Evolutionary conservation across 2,888 invertebrate species (phyloP), one percentile per base, ranked within the genome.

Genomic region (Brachypalpus laphriformis): DNA sequence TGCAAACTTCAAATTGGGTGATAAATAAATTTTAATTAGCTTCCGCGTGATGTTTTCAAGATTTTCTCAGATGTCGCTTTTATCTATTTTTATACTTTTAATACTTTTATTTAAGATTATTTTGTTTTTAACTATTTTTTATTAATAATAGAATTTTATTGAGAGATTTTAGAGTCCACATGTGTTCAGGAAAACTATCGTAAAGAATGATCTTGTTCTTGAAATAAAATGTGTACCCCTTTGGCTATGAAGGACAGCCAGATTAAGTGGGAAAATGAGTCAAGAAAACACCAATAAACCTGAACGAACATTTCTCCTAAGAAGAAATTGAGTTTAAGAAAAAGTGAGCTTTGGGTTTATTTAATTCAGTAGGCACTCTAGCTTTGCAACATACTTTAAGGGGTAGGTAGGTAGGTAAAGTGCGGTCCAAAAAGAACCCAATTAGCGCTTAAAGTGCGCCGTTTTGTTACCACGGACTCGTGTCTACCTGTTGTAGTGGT

Each of bases 11-110:
- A 65, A 18, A 65, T 61, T 28, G 25, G 11, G 42, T 45, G 45
- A 18, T n/a, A 49, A 63, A 63, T 31, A 49, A 51, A 14, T 37
- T 51, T 66, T 51, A 66, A 66, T 66, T 66, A 66, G 22, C 47
- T 65, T 20, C 8, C 34, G 28, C 16, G 28, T 45, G 6, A 16
- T 31, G 18, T n/a, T n/a, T n/a, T n/a, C n/a, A n/a, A n/a, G n/a
- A 54, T 31, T n/a, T 54, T 54, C n/a, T 34, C 28, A 9, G 22
- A 14, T 54, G n/a, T 16, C 8, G 3, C 0, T 28, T 54, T 8
- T 54, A 16, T 16, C 9, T 25, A 16, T 25, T 14, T 45, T 63
- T 31, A 7, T 11, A 14, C 3, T 5, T 63, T 47, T 47, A 22
- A 3, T 47, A 16, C 31, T 34, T 34, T 34, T 49, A n/a, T 28